A percentile compares a stretch with the other conserved stretches of the same genome.
These are phyloP conservation scores for Theocolax elegans DNA, from an alignment of 1,140 invertebrate species.

Conservation along the genomic window DNA sequence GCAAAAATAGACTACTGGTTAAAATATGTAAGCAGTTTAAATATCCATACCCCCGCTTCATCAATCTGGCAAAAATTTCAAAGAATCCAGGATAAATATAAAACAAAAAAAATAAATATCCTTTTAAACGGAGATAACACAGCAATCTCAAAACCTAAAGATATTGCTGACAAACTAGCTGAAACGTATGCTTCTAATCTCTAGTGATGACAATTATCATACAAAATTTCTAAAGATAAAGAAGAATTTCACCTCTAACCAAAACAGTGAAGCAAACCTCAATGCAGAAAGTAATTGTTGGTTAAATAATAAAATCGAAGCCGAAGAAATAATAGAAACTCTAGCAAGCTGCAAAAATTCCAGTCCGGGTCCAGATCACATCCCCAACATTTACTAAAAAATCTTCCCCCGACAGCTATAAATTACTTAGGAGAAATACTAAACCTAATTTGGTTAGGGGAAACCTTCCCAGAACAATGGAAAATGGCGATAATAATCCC, in stretches of 20 bases:
- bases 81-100: slow-evolving; percentile 29
- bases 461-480: slow-evolving; percentile 50
- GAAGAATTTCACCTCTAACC: background rate
- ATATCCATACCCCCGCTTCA: background rate
- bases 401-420: slow-evolving; percentile 42
- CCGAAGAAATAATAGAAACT: slow-evolving; percentile 9
- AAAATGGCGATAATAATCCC: slow-evolving; percentile 54
- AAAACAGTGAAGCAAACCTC: background rate
- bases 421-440: slow-evolving; percentile 41
- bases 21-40: background rate
- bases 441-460: slow-evolving; percentile 43
- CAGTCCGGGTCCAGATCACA: slow-evolving; percentile 17
- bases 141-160: slow-evolving; percentile 27
- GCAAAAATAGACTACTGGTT: background rate
- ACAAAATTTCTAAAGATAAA: slow-evolving; percentile 45
- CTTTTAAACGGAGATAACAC: background rate
- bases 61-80: slow-evolving; percentile 43
- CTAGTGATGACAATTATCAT: slow-evolving; percentile 47
- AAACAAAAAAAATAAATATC: background rate
- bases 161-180: slow-evolving; percentile 48
- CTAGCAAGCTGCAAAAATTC: background rate
- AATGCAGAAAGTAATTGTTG: background rate
- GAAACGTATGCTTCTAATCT: slow-evolving; percentile 48
- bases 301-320: background rate
- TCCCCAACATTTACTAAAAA: slow-evolving; percentile 44